Evolutionary conservation across 2,113 vertebrate species (phyloP), one percentile per base, ranked within the genome.

Genomic region (Corythornis cristatus): DNA sequence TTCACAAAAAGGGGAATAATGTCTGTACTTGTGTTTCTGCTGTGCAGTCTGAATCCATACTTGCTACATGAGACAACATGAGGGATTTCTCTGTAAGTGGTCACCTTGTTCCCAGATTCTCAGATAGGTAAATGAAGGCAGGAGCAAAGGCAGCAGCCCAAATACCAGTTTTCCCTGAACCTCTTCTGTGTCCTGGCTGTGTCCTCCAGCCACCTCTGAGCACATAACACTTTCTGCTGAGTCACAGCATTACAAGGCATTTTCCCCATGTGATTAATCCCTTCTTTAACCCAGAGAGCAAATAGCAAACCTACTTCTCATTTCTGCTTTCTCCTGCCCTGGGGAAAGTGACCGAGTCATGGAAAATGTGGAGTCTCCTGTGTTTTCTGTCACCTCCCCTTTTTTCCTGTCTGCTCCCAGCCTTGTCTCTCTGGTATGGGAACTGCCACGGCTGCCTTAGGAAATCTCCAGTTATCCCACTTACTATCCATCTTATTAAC

Each of bases 231-330:
- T 91, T 96, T 94, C 72, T 96, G 93, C 96, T 93, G 91, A 92
- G 72, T 96, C 94, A 95, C 56, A 2, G 75, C 18, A 77, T 94
- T 80, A 86, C 80, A 79, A 88, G 6, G 79, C 79, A 54, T 88
- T 93, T 87, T 29, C 26, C 43, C 3, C 54, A 46, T 2, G 7
- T 88, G 67, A 80, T 77, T 67, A 76, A 89, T 70, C 46, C 56
- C 50, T 33, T 66, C 29, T 73, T 66, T 48, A 77, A 77, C 54
- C 22, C 26, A 62, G 60, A 76, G 22, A 67, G 48, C 51, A 57
- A 70, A 45, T 11, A 70, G 33, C 37, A 80, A 85, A 28, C 2
- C 18, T 56, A 3, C 20, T 53, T 72, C 61, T 51, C 10, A 76
- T 61, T 88, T 84, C 71, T 85, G 26, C 21, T 83, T 15, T 71